Evolutionary conservation across 30 jellyfish, hydroid and myxozoan species (phyloP), one percentile per base, ranked within the genome.

Genomic region (Pseudorhiza aurosa): DNA sequence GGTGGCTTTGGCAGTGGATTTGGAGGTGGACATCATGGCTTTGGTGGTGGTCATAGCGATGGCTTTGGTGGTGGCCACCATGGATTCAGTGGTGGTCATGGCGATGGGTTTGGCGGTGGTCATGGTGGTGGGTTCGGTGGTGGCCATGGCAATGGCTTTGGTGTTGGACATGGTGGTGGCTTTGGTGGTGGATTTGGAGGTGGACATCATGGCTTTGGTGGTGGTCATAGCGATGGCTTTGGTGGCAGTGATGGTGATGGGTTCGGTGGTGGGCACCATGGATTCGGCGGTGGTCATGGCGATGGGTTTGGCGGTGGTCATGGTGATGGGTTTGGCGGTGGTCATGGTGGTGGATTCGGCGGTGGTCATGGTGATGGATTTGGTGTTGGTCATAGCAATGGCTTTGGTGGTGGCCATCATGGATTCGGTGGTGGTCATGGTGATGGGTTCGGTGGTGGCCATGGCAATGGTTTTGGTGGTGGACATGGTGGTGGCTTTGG

Each of bases 161-260:
- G 68, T 0, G 74, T 26, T 27, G 83, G 58, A 27, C 65, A 58
- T 32, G 90, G 69, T 35, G 74, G 50, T 67, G 92, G 92, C 2
- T 53, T 44, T 65, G 93, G 75, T 1, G 79, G 80, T 57, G 77
- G 88, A 29, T 57, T 53, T 56, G 87, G 72, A 19, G 77, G 77
- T 75, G 75, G 65, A 15, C 68, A 53, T 46, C 73, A 33, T 50
- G 65, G 82, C 8, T 29, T 3, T 36, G 56, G 56, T 39, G 69
- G 69, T 1, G 74, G 60, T 30, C 45, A 4, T 51, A 43, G 27
- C 56, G 56, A 57, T 0, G 49, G 43, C 26, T 70, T 49, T 12
- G 56, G 12, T 47, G 71, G 53, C 1, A 32, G n/a, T 42, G 70
- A 39, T 2, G 22, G 18, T 8, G 55, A 51, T 0, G 72, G 58